Conservation (phyloP, 2,113 vertebrate genomes). For the Polyodon spathula region DNA sequence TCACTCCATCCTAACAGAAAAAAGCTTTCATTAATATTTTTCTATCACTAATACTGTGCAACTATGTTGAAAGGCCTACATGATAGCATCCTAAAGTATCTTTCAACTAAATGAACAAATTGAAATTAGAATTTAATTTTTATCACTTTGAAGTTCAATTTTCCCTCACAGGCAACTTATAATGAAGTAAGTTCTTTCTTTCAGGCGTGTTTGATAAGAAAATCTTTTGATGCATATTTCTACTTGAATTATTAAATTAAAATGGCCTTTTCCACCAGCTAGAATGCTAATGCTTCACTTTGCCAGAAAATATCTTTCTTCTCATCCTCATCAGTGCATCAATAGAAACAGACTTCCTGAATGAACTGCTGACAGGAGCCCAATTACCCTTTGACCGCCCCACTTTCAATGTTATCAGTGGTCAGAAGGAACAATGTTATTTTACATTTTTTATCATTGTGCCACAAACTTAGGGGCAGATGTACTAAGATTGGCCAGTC, state of each 20-base stretch:
- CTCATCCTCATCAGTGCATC: not conserved
- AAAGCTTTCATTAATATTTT: not conserved
- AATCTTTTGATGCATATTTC: constrained; percentile 29
- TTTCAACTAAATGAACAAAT: constrained; percentile 25
- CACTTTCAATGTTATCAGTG: constrained; percentile 20
- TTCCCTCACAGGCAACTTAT: constrained; percentile 26
- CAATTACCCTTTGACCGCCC: constrained; percentile 25
- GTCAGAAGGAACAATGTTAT: constrained; percentile 13
- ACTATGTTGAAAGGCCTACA: constrained; percentile 3
- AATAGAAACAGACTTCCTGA: constrained; percentile 12
- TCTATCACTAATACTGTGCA: not conserved
- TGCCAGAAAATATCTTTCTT: constrained; percentile 12
- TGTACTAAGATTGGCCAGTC: not conserved
- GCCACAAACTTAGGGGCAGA: not conserved
- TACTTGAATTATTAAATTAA: constrained; percentile 24
- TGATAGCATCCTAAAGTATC: constrained; percentile 16
- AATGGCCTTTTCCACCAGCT: constrained; percentile 22
- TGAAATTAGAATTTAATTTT: constrained; percentile 22
- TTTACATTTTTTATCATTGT: no score
- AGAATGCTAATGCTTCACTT: constrained; percentile 24
- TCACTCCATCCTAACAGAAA: not conserved
- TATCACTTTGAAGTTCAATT: constrained; percentile 29
- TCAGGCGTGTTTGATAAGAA: constrained; percentile 27
- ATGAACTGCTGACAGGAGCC: constrained; percentile 22
- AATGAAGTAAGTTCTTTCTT: constrained; percentile 31